phyloP scores from a whole-genome alignment of 2,888 invertebrate species.

The Phalangium opilio region DNA sequence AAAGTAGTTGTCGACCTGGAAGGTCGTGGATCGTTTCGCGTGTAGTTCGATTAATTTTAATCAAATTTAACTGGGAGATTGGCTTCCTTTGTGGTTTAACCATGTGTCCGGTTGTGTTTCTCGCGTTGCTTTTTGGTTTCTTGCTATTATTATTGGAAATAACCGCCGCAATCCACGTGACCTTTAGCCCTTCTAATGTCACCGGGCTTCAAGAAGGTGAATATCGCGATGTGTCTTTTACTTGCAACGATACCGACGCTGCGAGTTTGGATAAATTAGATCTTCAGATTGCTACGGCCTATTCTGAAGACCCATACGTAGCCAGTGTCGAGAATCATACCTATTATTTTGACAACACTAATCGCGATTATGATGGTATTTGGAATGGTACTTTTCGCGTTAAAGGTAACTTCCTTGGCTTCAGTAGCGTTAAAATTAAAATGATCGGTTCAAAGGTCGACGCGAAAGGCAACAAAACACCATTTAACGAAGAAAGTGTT shows the following conservation, averaged over 20 bases:
- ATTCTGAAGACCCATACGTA: slow-evolving; percentile 6
- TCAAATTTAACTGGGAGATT: no score
- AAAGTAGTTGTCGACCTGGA: no score
- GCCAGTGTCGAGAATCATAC: slow-evolving; percentile 6
- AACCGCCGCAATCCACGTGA: slow-evolving; percentile 18
- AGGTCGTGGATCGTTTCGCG: no score
- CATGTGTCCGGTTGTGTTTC: slow-evolving; percentile 19
- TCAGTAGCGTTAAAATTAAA: slow-evolving; percentile 11
- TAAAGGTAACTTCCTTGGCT: slow-evolving; percentile 18
- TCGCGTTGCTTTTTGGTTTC: slow-evolving; percentile 16
- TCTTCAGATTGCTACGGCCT: slow-evolving; percentile 7
- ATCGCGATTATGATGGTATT: not conserved
- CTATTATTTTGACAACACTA: not conserved
- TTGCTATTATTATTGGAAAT: slow-evolving; percentile 16
- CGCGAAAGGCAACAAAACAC: slow-evolving; percentile 1
- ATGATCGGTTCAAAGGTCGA: not conserved
- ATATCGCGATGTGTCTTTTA: not conserved
- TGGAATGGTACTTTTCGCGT: slow-evolving; percentile 15
- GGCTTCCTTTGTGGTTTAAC: no score
- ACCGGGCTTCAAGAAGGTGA: slow-evolving; percentile 4
- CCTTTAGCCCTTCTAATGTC: slow-evolving; percentile 9
- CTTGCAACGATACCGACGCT: not conserved
- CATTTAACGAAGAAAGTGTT: slow-evolving; percentile 6
- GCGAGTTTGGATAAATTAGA: slow-evolving; percentile 2
- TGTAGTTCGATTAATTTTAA: no score